Percentiles rank a stretch among this genome's conserved stretches.
Conservation (phyloP, 1,140 invertebrate genomes). For the Telenomus remus region DNA sequence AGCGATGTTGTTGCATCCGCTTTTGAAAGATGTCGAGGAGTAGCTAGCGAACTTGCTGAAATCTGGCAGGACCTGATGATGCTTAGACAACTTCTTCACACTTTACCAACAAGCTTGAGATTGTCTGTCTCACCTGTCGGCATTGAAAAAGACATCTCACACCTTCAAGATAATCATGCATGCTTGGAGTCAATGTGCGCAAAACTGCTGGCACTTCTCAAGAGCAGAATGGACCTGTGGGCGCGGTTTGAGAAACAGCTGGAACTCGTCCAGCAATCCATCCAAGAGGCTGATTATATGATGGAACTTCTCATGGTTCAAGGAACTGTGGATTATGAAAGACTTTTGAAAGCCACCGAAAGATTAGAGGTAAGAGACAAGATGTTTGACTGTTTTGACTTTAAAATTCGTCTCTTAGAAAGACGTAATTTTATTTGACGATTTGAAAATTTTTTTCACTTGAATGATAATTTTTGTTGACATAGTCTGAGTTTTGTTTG, state of each 20-base stretch:
- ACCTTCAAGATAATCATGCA: slow-evolving; percentile 83
- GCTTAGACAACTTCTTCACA: slow-evolving; percentile 83
- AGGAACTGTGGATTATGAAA: slow-evolving; percentile 87
- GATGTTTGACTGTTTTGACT: neutral
- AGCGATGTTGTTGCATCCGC: slow-evolving; percentile 83
- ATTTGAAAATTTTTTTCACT: too few relatives aligned
- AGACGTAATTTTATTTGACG: too few relatives aligned
- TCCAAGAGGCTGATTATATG: slow-evolving; percentile 89
- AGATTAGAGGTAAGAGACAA: slow-evolving; percentile 81
- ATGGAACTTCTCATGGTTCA: slow-evolving; percentile 87
- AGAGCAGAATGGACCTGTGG: slow-evolving; percentile 82
- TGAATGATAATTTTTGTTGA: too few relatives aligned
- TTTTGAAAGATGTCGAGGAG: slow-evolving; percentile 80
- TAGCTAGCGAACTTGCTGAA: slow-evolving; percentile 79
- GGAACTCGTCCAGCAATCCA: slow-evolving; percentile 85
- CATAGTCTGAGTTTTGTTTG: too few relatives aligned
- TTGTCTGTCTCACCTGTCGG: slow-evolving; percentile 84
- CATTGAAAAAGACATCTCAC: slow-evolving; percentile 84
- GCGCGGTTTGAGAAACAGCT: slow-evolving; percentile 83
- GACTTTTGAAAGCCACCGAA: slow-evolving; percentile 86
- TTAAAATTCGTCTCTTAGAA: neutral
- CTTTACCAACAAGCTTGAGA: slow-evolving; percentile 82
- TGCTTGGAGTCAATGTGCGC: slow-evolving; percentile 81
- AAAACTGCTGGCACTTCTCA: slow-evolving; percentile 79
- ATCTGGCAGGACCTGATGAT: slow-evolving; percentile 86